Percentiles rank a stretch among this genome's conserved stretches.
phyloP scores from a whole-genome alignment of 37 sponge, comb jelly and placozoan species.

The Halisarca cf. caerulea region DNA sequence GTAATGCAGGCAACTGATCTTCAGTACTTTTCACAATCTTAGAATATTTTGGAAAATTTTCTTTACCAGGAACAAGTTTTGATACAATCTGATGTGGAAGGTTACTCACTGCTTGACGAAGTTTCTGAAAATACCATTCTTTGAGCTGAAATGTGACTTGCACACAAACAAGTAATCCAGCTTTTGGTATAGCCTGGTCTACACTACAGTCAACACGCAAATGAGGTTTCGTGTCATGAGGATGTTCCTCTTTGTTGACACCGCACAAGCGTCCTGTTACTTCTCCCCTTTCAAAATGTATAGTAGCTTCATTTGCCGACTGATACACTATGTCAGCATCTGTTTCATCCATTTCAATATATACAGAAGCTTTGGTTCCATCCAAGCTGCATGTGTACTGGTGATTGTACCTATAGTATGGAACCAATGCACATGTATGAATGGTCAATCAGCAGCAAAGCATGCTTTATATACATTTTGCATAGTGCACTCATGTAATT shows the following conservation, averaged over 20 bases:
- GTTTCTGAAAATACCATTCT: slow-evolving; percentile 54
- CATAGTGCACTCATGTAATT: too few species aligned
- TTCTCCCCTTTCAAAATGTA: not conserved
- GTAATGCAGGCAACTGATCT: not conserved
- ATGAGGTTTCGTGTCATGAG: not conserved
- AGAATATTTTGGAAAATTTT: slow-evolving; percentile 20
- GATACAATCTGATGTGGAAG: slow-evolving; percentile 21
- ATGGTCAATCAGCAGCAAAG: too few species aligned
- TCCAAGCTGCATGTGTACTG: too few species aligned
- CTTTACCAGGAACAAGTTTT: slow-evolving; percentile 40
- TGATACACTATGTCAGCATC: not conserved
- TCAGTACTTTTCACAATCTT: not conserved
- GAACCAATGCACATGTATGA: too few species aligned
- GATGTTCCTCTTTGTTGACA: not conserved
- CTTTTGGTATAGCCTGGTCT: not conserved
- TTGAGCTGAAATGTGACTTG: slow-evolving; percentile 56
- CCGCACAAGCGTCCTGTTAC: not conserved
- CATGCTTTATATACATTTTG: too few species aligned
- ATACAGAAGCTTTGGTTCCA: too few species aligned
- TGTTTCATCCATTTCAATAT: not conserved
- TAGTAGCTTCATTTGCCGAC: not conserved
- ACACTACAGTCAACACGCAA: not conserved
- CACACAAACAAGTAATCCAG: too few species aligned
- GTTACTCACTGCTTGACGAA: slow-evolving; percentile 38
- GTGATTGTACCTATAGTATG: too few species aligned